Conservation (phyloP, 2,113 vertebrate species). For the Alethe diademata region DNA sequence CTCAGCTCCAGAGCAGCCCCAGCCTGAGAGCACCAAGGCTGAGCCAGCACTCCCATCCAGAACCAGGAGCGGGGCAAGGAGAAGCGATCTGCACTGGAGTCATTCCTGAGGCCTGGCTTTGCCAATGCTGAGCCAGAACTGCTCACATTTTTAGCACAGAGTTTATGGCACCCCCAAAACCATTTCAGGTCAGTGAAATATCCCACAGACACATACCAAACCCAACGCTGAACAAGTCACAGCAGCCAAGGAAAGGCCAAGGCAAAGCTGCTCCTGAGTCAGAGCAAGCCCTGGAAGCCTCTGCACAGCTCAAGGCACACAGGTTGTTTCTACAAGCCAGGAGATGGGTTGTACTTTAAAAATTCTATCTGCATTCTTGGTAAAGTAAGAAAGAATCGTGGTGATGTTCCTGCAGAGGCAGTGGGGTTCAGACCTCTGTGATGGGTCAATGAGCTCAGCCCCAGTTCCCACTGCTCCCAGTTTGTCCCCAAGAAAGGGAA, state of each 20-base stretch:
- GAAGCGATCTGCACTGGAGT: not conserved
- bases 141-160: accelerated
- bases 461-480: accelerated
- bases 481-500: accelerated
- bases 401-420: accelerated
- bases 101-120: not conserved
- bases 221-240: accelerated
- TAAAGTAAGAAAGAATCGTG: not conserved
- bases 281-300: not conserved
- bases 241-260: not conserved
- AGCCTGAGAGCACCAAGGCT: accelerated
- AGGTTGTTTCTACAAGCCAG: not conserved
- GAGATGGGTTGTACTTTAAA: accelerated
- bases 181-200: not conserved
- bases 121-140: not conserved
- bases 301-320: not conserved
- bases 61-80: accelerated
- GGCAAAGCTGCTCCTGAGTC: not conserved
- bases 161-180: not conserved
- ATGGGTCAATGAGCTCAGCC: accelerated
- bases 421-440: not conserved
- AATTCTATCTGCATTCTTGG: not conserved
- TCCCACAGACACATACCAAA: not conserved
- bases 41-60: not conserved
- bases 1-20: not conserved